These are phyloP conservation scores for Acheta domesticus DNA, from an alignment of 2,888 invertebrate genomes.

Conservation along the genomic window DNA sequence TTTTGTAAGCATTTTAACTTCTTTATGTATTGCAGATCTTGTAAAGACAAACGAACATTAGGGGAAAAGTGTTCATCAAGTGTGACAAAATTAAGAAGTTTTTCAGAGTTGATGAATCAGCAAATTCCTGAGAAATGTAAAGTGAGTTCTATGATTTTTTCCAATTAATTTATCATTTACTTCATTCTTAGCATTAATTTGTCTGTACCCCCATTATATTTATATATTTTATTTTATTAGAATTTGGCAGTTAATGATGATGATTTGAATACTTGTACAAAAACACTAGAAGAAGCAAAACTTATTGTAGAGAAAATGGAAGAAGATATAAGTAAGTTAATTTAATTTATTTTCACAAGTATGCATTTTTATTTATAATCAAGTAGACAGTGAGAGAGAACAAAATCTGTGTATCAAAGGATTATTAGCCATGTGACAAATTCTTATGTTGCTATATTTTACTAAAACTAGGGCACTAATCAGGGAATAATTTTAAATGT, in stretches of 20 bases:
- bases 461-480: too few relatives aligned
- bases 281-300: background rate
- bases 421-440: too few relatives aligned
- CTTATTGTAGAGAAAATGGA: background rate
- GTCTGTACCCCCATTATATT: background rate
- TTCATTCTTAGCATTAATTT: background rate
- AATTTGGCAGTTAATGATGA: background rate
- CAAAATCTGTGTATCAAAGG: too few relatives aligned
- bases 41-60: conserved; percentile 32
- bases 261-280: background rate
- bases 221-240: background rate
- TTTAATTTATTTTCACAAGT: background rate
- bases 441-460: too few relatives aligned
- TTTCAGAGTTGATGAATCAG: conserved; percentile 25
- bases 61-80: conserved; percentile 19
- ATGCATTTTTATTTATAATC: too few relatives aligned
- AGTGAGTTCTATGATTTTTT: background rate
- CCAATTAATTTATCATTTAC: background rate
- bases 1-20: too few relatives aligned
- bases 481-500: too few relatives aligned
- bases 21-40: conserved; percentile 24
- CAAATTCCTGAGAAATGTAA: conserved; percentile 1
- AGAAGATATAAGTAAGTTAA: background rate
- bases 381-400: too few relatives aligned
- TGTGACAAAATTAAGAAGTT: conserved; percentile 27